Conservation (phyloP, 1,140 invertebrate species). For the Thaumatotibia leucotreta region DNA sequence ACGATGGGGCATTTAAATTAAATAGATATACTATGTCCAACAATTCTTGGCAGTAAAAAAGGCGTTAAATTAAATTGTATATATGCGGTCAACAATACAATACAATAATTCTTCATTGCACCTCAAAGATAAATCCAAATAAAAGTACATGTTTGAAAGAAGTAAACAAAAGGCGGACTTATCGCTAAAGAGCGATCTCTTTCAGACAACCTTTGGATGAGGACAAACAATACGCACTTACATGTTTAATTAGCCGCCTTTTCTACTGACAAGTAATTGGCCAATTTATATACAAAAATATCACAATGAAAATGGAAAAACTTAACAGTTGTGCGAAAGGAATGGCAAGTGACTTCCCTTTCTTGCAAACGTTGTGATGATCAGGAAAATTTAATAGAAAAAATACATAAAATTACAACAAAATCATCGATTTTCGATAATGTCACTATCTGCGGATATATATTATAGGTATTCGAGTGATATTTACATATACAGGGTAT, state of each 20-base stretch:
- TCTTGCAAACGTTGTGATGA: background rate
- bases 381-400: background rate
- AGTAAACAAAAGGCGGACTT: no score
- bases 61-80: no score
- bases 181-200: no score
- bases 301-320: background rate
- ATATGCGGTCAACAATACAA: no score
- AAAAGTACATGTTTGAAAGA: no score
- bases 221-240: no score
- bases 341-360: background rate
- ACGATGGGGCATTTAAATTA: background rate
- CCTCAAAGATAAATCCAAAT: no score
- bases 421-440: background rate
- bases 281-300: background rate
- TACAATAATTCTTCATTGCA: no score
- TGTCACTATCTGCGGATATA: background rate
- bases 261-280: no score
- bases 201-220: no score
- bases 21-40: background rate
- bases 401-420: slow-evolving; percentile 18
- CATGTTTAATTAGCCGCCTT: no score
- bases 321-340: background rate
- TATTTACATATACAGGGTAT: slow-evolving; percentile 37
- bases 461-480: slow-evolving; percentile 14
- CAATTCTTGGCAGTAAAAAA: no score